These are phyloP conservation scores for Pipra filicauda DNA, from an alignment of 2,113 vertebrate species.

Conservation along the genomic window DNA sequence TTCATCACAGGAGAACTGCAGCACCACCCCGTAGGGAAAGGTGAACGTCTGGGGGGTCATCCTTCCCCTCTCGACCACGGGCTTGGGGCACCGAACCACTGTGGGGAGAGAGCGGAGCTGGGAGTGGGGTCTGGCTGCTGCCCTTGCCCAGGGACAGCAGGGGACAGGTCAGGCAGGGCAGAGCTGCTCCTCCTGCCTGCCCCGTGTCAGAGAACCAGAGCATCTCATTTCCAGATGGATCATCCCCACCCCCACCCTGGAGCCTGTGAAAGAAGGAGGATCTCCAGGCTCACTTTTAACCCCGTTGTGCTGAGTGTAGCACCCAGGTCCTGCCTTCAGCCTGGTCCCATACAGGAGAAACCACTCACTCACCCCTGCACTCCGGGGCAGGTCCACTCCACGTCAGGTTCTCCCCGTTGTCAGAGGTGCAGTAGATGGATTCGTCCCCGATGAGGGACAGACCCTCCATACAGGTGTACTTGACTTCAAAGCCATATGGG, in stretches of 20 bases:
- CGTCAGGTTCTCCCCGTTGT: rapidly evolving
- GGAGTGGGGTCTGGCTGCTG: not conserved
- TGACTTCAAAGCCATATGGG: not conserved
- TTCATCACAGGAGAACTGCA: conserved; percentile 27
- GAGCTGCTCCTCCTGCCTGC: not conserved
- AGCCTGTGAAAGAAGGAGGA: not conserved
- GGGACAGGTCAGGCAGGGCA: rapidly evolving
- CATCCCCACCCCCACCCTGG: too few relatives aligned
- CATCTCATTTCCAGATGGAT: not conserved
- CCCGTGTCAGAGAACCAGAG: not conserved
- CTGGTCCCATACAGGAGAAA: not conserved
- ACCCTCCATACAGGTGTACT: not conserved
- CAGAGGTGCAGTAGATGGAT: not conserved
- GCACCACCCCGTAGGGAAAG: not conserved
- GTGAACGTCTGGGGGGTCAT: not conserved
- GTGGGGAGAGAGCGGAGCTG: not conserved
- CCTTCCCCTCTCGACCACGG: not conserved
- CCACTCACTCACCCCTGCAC: conserved; percentile 2
- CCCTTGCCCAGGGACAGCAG: not conserved
- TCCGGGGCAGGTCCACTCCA: conserved; percentile 10
- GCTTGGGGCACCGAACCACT: conserved; percentile 66
- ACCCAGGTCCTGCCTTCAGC: not conserved
- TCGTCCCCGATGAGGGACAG: not conserved
- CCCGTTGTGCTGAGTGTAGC: rapidly evolving
- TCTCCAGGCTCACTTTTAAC: rapidly evolving